phyloP scores from a whole-genome alignment of 2,888 invertebrate genomes.

The Lepidochrysops patricia region DNA sequence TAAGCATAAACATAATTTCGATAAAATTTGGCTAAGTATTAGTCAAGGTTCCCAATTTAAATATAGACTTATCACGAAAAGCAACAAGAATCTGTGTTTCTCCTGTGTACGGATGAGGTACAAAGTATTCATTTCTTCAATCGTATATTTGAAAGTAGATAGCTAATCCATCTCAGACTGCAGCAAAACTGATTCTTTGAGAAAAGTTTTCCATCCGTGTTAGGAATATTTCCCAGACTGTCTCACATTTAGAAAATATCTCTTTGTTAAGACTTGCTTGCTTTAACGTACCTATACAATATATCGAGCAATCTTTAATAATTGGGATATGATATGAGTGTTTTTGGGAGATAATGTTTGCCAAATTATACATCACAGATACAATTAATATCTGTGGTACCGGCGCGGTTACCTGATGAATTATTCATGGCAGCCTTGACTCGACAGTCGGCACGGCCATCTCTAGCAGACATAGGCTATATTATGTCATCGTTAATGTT shows the following conservation, averaged over 20 bases:
- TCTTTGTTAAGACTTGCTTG: not conserved
- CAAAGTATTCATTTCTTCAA: no score
- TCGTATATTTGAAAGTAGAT: no score
- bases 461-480: conserved; percentile 27
- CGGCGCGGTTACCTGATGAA: conserved; percentile 20
- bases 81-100: no score
- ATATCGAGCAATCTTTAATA: no score
- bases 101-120: no score
- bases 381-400: not conserved
- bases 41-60: no score
- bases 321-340: no score
- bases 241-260: not conserved
- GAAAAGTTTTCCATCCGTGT: not conserved
- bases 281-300: no score
- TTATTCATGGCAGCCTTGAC: conserved; percentile 31
- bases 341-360: not conserved
- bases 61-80: no score
- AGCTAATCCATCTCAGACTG: not conserved
- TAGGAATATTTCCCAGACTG: not conserved
- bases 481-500: conserved; percentile 27
- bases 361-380: not conserved
- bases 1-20: no score
- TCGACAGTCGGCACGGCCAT: conserved; percentile 27
- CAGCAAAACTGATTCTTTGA: not conserved
- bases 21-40: no score